Percentiles rank a stretch among this genome's conserved stretches.
phyloP scores from a whole-genome alignment of 1,140 invertebrate genomes.

The Apis laboriosa region DNA sequence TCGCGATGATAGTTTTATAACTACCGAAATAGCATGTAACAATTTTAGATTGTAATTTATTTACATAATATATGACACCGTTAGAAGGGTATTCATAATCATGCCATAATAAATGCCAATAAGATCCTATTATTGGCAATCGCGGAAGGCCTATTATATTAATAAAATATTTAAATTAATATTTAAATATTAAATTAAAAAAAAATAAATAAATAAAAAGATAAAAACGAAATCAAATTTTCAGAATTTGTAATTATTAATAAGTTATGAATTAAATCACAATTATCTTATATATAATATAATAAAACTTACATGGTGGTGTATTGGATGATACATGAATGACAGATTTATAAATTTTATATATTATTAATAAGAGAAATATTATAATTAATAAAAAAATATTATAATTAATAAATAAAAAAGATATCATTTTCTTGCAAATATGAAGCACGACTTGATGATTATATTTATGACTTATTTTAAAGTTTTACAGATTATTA shows the following conservation, averaged over 20 bases:
- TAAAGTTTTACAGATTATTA: too few species aligned
- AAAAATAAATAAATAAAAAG: background rate
- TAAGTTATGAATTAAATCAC: background rate
- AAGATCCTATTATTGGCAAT: conserved; percentile 70
- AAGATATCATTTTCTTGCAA: conserved; percentile 32
- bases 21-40: conserved; percentile 77
- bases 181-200: background rate
- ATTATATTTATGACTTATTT: background rate
- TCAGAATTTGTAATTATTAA: too few species aligned
- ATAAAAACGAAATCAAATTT: too few species aligned
- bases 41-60: conserved; percentile 78
- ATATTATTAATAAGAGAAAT: conserved; percentile 28
- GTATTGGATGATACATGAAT: conserved; percentile 50
- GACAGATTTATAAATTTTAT: conserved; percentile 54
- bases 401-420: conserved; percentile 49
- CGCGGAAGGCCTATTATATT: conserved; percentile 60
- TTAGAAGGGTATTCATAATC: conserved; percentile 66
- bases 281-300: background rate
- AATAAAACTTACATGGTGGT: conserved; percentile 62
- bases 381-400: conserved; percentile 29
- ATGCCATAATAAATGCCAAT: conserved; percentile 66
- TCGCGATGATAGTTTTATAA: conserved; percentile 71
- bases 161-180: conserved; percentile 24
- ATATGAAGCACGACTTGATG: background rate
- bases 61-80: conserved; percentile 56